phyloP scores from a whole-genome alignment of 2,888 invertebrate genomes.

The Troglohyphantes excavatus region DNA sequence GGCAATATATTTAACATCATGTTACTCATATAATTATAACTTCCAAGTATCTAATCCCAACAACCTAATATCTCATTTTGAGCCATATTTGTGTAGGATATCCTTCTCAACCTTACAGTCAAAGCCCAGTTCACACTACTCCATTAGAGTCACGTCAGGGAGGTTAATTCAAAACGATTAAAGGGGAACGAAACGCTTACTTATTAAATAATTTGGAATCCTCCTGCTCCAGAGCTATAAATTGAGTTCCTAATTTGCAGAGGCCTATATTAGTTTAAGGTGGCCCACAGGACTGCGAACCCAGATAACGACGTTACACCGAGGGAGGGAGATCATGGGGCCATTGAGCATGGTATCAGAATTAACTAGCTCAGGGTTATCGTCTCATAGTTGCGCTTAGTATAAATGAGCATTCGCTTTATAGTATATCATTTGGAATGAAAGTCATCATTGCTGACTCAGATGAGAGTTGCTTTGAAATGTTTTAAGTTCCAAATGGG shows the following conservation, averaged over 20 bases:
- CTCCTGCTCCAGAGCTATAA: constrained; percentile 13
- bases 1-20: too few species aligned
- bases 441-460: not conserved
- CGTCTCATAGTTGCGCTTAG: constrained; percentile 6
- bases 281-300: constrained; percentile 15
- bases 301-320: constrained; percentile 32
- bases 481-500: too few species aligned
- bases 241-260: constrained; percentile 14
- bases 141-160: not conserved
- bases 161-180: constrained; percentile 9
- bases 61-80: too few species aligned
- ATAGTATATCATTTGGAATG: constrained; percentile 26
- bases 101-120: not conserved
- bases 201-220: constrained; percentile 36
- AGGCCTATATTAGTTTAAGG: constrained; percentile 46
- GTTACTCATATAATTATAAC: too few species aligned
- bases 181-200: constrained; percentile 4
- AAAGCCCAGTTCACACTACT: not conserved
- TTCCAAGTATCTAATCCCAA: too few species aligned
- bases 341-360: constrained; percentile 16
- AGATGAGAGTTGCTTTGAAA: too few species aligned
- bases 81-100: not conserved
- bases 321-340: constrained; percentile 10
- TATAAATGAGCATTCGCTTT: constrained; percentile 24
- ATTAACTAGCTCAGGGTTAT: constrained; percentile 37